Evolutionary conservation across 2,888 invertebrate genomes (phyloP).

Genomic region (Liposcelis brunnea): DNA sequence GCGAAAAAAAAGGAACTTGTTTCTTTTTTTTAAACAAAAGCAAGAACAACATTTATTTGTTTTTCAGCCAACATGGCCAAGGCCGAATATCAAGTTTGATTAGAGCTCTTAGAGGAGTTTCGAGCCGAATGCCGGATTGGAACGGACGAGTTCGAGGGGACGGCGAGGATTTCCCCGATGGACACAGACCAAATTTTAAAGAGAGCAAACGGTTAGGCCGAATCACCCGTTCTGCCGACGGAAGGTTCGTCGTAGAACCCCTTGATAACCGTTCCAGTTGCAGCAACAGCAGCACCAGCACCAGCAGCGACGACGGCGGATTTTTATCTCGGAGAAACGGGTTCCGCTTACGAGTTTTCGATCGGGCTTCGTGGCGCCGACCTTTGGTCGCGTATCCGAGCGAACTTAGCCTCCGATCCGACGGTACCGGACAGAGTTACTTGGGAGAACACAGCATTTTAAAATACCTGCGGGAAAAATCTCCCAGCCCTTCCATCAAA

Average conservation of each 20-base stretch:
- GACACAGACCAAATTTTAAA: background rate
- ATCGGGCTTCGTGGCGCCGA: slow-evolving; percentile 43
- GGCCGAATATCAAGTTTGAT: slow-evolving; percentile 88
- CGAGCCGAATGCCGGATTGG: slow-evolving; percentile 61
- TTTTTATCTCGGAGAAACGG: slow-evolving; percentile 46
- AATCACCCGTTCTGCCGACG: slow-evolving; percentile 56
- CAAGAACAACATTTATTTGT: too few species aligned
- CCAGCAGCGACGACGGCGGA: slow-evolving; percentile 68
- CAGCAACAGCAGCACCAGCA: slow-evolving; percentile 36
- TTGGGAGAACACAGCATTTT: slow-evolving; percentile 18
- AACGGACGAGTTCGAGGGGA: slow-evolving; percentile 40
- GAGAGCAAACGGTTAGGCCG: slow-evolving; percentile 32
- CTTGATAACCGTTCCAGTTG: slow-evolving; percentile 34
- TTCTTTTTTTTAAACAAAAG: too few species aligned
- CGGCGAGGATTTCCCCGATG: slow-evolving; percentile 10
- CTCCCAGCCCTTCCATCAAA: slow-evolving; percentile 8
- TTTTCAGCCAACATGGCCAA: slow-evolving; percentile 62
- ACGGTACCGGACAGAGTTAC: slow-evolving; percentile 42
- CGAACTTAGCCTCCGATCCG: slow-evolving; percentile 47
- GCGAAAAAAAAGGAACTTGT: too few species aligned
- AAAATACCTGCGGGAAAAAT: background rate
- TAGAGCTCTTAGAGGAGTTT: slow-evolving; percentile 41
- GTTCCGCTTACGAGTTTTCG: slow-evolving; percentile 19
- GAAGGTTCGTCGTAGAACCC: slow-evolving; percentile 48
- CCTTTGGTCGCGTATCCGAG: slow-evolving; percentile 47